A percentile compares a stretch with the other conserved stretches of the same genome.
Conservation (phyloP, 37 sponge, comb jelly and placozoan genomes). For the Amphimedon queenslandica region DNA sequence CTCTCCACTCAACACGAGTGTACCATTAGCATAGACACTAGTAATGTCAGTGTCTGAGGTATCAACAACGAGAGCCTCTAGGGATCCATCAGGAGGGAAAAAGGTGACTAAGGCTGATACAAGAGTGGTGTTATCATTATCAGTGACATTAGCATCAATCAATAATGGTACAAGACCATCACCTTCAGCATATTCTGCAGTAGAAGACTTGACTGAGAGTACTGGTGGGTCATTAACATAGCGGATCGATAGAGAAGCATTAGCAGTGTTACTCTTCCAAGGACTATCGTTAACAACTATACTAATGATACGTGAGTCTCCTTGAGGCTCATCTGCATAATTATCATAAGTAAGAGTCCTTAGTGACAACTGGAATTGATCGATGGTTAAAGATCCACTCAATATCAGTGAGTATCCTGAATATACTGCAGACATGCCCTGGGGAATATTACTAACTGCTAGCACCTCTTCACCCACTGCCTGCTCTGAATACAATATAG, state of each 20-base stretch:
- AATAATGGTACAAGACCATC: conserved; percentile 27
- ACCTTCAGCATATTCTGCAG: conserved; percentile 35
- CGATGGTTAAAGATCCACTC: conserved; percentile 20
- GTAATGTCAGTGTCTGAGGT: conserved; percentile 18
- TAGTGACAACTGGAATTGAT: conserved; percentile 27
- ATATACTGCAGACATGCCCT: conserved; percentile 26
- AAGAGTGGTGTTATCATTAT: conserved; percentile 46
- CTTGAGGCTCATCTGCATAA: conserved; percentile 43
- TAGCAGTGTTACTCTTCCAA: conserved; percentile 3
- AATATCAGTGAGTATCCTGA: conserved; percentile 18
- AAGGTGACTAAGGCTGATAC: conserved; percentile 30
- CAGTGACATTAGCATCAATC: conserved; percentile 7
- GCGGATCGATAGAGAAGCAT: conserved; percentile 7
- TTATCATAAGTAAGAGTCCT: conserved; percentile 63
- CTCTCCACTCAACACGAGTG: conserved; percentile 34
- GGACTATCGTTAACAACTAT: conserved; percentile 15
- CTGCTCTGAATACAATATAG: conserved; percentile 28
- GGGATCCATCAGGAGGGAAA: conserved; percentile 27
- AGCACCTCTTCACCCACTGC: conserved; percentile 46
- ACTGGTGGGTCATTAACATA: conserved; percentile 53
- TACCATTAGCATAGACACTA: not conserved
- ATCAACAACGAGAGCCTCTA: conserved; percentile 34
- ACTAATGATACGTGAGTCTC: conserved; percentile 15
- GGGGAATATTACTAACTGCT: conserved; percentile 24
- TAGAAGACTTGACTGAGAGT: not conserved